Base-by-base conservation (phyloP, 2,797 vertebrate genomes). In the Hypotaenidia philippensis region DNA sequence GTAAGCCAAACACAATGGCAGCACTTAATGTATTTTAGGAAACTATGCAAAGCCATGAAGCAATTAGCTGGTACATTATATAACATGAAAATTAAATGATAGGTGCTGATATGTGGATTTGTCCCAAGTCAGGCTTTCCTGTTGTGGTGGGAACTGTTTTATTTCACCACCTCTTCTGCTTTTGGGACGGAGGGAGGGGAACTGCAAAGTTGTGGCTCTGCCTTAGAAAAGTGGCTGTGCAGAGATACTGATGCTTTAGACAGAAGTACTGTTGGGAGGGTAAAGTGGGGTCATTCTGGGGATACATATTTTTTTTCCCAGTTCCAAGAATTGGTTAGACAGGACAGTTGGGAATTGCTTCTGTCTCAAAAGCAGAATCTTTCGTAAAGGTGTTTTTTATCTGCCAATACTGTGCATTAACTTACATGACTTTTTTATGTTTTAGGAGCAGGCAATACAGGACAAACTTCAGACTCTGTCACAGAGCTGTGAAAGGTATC, bases 401-500 rank as follows among this genome's bases (percentile, higher is more conserved):
- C 17, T 76, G 52, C 26, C 15, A 17, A 27, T 72, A n/a, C 8
- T 44, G 76, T 64, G 25, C 45, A 10, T 84, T 87, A 78, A 78
- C 56, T 89, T 87, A 78, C 95, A 85, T 74, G 7, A 76, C 52
- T 94, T 86, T 83, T 74, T 96, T 95, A 22, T 11, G 5, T 98
- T 98, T 94, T 94, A 98, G 98, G 98, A 98, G 87, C 97, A 96
- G 74, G 66, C 83, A 72, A 72, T 94, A 2, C 97, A 97, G 78
- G 98, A 98, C 63, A 98, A 97, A 91, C 96, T 96, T 32, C 96
- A 96, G 3, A 80, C 96, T 64, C 92, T 97, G 53, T 97, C 95
- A 31, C 98, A 98, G 95, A 98, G 88, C 88, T 98, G 85, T 10
- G 98, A 98, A 97, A 98, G 98, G 98, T 98, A 98, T 80, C 5